Percentiles rank a stretch among this genome's conserved stretches.
These are phyloP conservation scores for Loriculus beryllinus DNA, from an alignment of 2,797 vertebrate genomes.

Conservation along the genomic window DNA sequence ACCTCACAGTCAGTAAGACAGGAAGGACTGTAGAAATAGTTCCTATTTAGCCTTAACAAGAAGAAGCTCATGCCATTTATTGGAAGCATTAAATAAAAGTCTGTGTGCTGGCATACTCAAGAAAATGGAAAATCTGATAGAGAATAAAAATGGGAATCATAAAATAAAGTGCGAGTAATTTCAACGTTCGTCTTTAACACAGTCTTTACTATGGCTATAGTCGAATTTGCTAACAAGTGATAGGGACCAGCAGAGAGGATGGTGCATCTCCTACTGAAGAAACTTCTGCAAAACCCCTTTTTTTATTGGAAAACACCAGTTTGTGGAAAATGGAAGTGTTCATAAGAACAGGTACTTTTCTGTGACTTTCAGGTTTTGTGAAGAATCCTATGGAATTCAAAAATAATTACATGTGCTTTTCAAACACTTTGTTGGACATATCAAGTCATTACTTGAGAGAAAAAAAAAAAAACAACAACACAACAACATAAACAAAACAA, in stretches of 20 bases:
- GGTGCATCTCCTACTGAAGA: not conserved
- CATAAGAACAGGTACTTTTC: not conserved
- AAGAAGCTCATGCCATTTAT: not conserved
- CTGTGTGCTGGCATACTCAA: not conserved
- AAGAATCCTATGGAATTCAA: not conserved
- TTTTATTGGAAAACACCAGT: not conserved
- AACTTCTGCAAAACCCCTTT: accelerated
- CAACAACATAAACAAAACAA: not conserved
- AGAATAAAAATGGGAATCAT: not conserved
- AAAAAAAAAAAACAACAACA: not conserved
- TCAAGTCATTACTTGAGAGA: not conserved
- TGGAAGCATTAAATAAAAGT: not conserved
- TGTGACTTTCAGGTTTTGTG: not conserved
- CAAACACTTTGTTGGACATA: not conserved
- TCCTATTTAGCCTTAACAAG: not conserved
- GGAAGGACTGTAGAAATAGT: constrained; percentile 13
- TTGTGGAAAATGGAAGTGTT: not conserved
- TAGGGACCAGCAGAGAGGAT: not conserved
- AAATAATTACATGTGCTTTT: not conserved
- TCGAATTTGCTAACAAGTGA: not conserved
- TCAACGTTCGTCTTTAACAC: not conserved
- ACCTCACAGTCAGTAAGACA: constrained; percentile 14
- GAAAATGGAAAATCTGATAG: not conserved
- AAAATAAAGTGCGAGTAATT: not conserved
- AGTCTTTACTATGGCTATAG: not conserved